Evolutionary conservation across 2,113 vertebrate genomes (phyloP), one percentile per base, ranked within the genome.

Genomic region (Raja brachyura): DNA sequence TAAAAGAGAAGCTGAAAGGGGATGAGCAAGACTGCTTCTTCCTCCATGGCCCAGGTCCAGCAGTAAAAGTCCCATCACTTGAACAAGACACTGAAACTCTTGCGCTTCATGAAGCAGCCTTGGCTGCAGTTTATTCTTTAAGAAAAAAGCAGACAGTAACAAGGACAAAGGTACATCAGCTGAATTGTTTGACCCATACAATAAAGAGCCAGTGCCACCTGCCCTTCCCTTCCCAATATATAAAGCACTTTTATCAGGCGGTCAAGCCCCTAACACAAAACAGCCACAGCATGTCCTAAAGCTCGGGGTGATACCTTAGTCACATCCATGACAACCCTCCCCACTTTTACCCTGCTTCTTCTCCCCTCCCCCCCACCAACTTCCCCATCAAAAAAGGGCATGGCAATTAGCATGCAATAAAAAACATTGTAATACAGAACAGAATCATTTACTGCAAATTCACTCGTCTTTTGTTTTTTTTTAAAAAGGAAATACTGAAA

Each of bases 61-160:
- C 54, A 83, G 16, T 18, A 31, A 14, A 14, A 31, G 8, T 14
- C 83, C 61, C 59, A 63, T 88, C 59, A 63, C 28, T 20, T n/a
- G 83, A 88, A 88, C 59, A 88, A 86, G 63, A 31, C 28, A 88
- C 59, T 14, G 56, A 59, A 73, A 92, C 68, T 25, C 90, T 92
- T 54, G 25, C 8, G 25, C 22, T 92, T 92, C 66, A 14, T 92
- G 66, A 92, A 48, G 68, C 68, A 92, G 90, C 16, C 90, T 92
- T 70, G 10, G 39, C 90, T 92, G 90, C 90, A 74, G 90, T 92
- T 92, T 92, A 92, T 92, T 92, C 90, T 73, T 92, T 92, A 92
- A 92, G 90, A 92, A 92, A 90, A 90, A 92, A 92, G 90, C 90
- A 92, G 90, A 92, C 90, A 92, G 66, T 92, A 92, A 92, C 90